Evolutionary conservation across 1,140 invertebrate species (phyloP), one percentile per base, ranked within the genome.

Genomic region (Acromyrmex heyeri): DNA sequence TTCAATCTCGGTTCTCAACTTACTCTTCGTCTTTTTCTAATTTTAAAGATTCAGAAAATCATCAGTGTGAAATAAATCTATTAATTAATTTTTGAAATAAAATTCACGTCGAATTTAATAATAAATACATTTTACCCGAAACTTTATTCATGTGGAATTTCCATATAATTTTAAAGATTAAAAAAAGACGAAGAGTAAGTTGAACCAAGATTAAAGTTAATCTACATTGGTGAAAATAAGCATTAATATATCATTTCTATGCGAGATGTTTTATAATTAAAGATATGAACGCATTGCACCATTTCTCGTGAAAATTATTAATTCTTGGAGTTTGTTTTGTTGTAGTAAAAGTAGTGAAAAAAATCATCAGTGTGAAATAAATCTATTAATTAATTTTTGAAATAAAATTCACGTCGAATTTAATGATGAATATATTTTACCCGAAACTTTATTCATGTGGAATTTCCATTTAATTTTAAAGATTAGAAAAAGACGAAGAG

Each of bases 191-290:
- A 34, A 34, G 30, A 34, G 30, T 34, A 34, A 34, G 30, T 34
- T 34, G 30, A 34, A 34, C 30, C 30, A 5, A 34, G 30, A 34
- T 34, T 34, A 34, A 34, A 34, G 30, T 34, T 34, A 34, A 34
- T 30, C 30, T 30, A 30, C 30, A 3, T 30, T 30, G 30, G 0
- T 30, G 3, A 3, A 30, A 30, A 30, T 30, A 3, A 4, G 30
- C 30, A 30, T 73, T 73, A 72, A 72, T 55, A 57, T 48, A 48
- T 69, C 14, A 38, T n/a, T 8, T 12, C 5, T 73, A n/a, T 27
- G 21, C 18, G 12, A n/a, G 27, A n/a, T 57, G 14, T 75, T 38
- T 38, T 16, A 27, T 12, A 55, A 55, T 53, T 18, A n/a, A 1
- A 30, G 0, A 12, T 48, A 78, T 14, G 30, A 14, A 57, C 18